Evolutionary conservation across 2,888 invertebrate species (phyloP).

Genomic region (Chaitophorus viminalis): DNA sequence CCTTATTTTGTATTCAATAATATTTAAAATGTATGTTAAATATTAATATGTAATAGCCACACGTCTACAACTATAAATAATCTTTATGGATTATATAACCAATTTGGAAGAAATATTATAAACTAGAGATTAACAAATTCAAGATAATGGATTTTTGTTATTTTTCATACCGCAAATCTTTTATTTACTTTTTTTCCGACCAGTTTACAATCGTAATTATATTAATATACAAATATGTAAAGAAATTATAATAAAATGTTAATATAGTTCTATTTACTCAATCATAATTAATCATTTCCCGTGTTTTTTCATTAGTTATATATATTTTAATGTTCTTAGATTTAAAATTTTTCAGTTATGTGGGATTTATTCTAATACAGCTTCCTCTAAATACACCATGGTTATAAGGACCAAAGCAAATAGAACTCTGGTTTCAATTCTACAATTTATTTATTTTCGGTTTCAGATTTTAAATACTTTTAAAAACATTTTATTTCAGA

Average conservation of each 20-base stretch:
- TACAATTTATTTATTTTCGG: no score
- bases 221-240: background rate
- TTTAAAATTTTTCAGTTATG: background rate
- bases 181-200: background rate
- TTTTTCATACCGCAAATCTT: background rate
- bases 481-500: background rate
- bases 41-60: no score
- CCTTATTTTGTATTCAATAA: no score
- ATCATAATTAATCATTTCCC: background rate
- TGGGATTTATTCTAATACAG: background rate
- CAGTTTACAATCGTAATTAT: background rate
- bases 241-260: background rate
- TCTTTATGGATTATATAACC: background rate
- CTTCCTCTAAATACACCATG: background rate
- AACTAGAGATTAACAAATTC: background rate
- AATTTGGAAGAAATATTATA: background rate
- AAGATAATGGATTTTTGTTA: background rate
- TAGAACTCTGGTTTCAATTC: background rate
- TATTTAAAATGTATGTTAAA: no score
- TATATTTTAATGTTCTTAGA: background rate
- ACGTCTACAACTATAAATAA: background rate
- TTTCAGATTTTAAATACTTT: background rate
- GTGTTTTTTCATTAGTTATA: background rate
- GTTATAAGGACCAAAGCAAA: background rate
- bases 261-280: background rate